A percentile compares a stretch with the other conserved stretches of the same genome.
These are phyloP conservation scores for Lasiommata megera DNA, from an alignment of 2,888 invertebrate genomes.

Conservation along the genomic window DNA sequence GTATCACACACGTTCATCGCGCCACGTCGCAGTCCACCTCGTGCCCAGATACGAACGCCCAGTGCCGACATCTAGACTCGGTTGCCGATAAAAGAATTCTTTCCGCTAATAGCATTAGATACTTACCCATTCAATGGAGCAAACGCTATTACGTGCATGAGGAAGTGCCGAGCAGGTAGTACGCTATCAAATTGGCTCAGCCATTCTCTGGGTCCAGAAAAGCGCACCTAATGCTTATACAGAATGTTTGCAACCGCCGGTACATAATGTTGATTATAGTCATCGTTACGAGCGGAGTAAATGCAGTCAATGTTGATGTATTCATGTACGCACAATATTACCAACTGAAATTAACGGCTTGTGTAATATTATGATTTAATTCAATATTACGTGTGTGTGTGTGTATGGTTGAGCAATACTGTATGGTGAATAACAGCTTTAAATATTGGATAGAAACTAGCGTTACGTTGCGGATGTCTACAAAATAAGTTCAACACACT, in stretches of 20 bases:
- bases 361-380: slow-evolving; percentile 25
- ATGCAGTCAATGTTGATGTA: slow-evolving; percentile 52
- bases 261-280: slow-evolving; percentile 62
- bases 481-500: too few species aligned
- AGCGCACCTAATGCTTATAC: slow-evolving; percentile 61
- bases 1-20: slow-evolving; percentile 80
- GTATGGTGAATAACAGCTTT: not conserved
- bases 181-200: slow-evolving; percentile 41
- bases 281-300: slow-evolving; percentile 51
- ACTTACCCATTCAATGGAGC: slow-evolving; percentile 32
- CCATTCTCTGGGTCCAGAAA: slow-evolving; percentile 50
- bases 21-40: slow-evolving; percentile 54
- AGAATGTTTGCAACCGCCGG: slow-evolving; percentile 57
- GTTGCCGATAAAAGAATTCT: slow-evolving; percentile 57
- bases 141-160: slow-evolving; percentile 31
- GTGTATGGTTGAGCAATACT: slow-evolving; percentile 3
- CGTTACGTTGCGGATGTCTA: too few species aligned
- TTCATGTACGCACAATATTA: slow-evolving; percentile 50
- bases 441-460: too few species aligned
- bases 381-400: slow-evolving; percentile 13
- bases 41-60: slow-evolving; percentile 46
- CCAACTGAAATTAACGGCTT: slow-evolving; percentile 24
- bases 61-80: slow-evolving; percentile 56
- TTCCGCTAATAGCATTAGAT: slow-evolving; percentile 36
- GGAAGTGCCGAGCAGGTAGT: slow-evolving; percentile 34